Evolutionary conservation across 53 echinoderm and acorn worm genomes (phyloP).

Genomic region (Echinometra lucunter): DNA sequence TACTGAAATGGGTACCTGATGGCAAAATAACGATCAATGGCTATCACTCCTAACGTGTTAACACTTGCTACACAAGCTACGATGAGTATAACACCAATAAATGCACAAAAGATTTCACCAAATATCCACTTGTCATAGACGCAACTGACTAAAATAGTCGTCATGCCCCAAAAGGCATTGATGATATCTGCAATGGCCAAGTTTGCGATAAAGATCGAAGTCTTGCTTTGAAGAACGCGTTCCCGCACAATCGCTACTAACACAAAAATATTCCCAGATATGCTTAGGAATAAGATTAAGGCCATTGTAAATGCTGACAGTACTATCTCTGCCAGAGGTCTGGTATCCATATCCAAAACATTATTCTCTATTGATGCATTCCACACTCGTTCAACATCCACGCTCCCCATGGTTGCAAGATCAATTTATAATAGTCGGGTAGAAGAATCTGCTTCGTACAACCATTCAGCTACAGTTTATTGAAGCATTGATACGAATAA

Average conservation of each 20-base stretch:
- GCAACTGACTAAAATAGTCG: slow-evolving; percentile 76
- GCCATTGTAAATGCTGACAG: slow-evolving; percentile 59
- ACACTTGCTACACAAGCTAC: slow-evolving; percentile 81
- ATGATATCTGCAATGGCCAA: slow-evolving; percentile 85
- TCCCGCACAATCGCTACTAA: slow-evolving; percentile 72
- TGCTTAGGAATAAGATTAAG: slow-evolving; percentile 72
- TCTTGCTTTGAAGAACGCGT: slow-evolving; percentile 75
- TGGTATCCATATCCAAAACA: neutral
- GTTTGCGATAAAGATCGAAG: slow-evolving; percentile 83
- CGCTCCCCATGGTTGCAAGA: neutral
- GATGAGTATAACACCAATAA: slow-evolving; percentile 70
- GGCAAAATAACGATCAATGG: slow-evolving; percentile 86
- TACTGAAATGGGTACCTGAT: slow-evolving; percentile 85
- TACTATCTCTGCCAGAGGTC: neutral
- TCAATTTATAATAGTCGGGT: neutral
- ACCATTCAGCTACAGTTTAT: neutral
- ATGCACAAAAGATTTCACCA: slow-evolving; percentile 69
- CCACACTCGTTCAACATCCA: neutral
- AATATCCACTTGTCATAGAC: slow-evolving; percentile 78
- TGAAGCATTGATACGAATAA: neutral
- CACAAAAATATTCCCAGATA: slow-evolving; percentile 78
- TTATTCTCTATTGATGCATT: neutral
- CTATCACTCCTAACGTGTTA: slow-evolving; percentile 84
- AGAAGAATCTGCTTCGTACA: neutral
- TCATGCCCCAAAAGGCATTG: slow-evolving; percentile 72